These are phyloP conservation scores for Oxystoma pomonae DNA, from an alignment of 2,888 invertebrate species.

Conservation along the genomic window DNA sequence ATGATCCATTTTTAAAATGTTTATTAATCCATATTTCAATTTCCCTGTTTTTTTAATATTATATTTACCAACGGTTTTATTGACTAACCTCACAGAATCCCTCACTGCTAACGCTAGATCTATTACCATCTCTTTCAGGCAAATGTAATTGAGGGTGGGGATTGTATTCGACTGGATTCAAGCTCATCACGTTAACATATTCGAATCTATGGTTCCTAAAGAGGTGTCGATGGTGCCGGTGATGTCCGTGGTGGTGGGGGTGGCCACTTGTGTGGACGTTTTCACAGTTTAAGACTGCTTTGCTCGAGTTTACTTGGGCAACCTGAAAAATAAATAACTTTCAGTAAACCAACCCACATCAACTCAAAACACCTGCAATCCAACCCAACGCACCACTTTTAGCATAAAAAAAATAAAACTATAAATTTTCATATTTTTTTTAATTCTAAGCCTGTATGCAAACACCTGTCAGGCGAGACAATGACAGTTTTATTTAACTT, in stretches of 20 bases:
- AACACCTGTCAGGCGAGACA: too few relatives aligned
- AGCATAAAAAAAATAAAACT: too few relatives aligned
- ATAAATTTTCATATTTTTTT: too few relatives aligned
- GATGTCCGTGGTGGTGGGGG: conserved; percentile 49
- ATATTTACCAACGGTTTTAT: too few relatives aligned
- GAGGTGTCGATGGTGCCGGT: conserved; percentile 47
- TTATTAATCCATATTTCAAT: too few relatives aligned
- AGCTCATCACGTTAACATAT: conserved; percentile 47
- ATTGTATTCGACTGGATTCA: conserved; percentile 41
- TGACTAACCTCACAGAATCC: conserved; percentile 83
- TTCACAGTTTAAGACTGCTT: conserved; percentile 78
- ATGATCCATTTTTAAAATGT: too few relatives aligned
- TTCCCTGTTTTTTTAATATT: too few relatives aligned
- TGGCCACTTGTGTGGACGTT: conserved; percentile 36
- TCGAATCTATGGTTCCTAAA: conserved; percentile 45
- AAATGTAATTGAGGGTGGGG: conserved; percentile 35
- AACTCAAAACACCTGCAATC: neutral
- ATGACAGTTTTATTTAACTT: too few relatives aligned
- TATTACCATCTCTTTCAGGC: conserved; percentile 71
- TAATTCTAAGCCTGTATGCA: too few relatives aligned
- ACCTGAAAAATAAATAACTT: conserved; percentile 11
- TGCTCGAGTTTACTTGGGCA: conserved; percentile 67
- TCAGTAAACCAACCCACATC: too few relatives aligned
- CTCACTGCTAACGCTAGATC: conserved; percentile 92
- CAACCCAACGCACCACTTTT: too few relatives aligned